These are phyloP conservation scores for Calyptomena viridis DNA, from an alignment of 2,113 vertebrate species.

Conservation along the genomic window DNA sequence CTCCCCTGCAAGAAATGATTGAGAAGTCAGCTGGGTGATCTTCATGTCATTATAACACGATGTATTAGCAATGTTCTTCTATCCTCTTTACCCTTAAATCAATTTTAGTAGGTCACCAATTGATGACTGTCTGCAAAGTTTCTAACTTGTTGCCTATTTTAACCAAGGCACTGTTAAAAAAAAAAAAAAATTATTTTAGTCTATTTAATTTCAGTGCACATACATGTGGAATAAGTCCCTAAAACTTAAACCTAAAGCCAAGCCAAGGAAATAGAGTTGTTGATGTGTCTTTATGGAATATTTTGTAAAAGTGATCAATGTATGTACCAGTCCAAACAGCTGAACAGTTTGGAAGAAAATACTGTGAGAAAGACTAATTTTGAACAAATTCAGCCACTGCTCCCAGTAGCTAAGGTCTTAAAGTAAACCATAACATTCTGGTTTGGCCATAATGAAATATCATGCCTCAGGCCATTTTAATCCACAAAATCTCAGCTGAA, in stretches of 20 bases:
- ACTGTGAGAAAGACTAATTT: not conserved
- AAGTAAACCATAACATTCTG: slow-evolving; percentile 43
- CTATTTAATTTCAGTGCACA: not conserved
- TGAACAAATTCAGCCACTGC: not conserved
- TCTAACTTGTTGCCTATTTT: not conserved
- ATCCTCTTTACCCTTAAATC: not conserved
- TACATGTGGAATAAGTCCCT: not conserved
- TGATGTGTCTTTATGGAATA: not conserved
- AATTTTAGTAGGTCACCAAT: not conserved
- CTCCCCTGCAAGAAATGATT: not conserved
- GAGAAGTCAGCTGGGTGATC: not conserved
- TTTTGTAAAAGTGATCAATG: not conserved
- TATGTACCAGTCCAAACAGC: not conserved
- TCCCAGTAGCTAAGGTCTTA: slow-evolving; percentile 52
- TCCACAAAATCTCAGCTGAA: slow-evolving; percentile 46
- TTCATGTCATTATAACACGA: not conserved
- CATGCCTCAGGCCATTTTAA: slow-evolving; percentile 3
- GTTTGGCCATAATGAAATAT: slow-evolving; percentile 44
- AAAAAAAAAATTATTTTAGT: not conserved
- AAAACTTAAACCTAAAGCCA: not conserved
- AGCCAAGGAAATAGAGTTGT: not conserved
- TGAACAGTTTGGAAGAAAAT: not conserved
- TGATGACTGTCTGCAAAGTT: not conserved
- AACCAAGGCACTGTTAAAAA: not conserved
- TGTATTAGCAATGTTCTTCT: not conserved